A percentile compares a stretch with the other conserved stretches of the same genome.
These are phyloP conservation scores for Andrena minutula DNA, from an alignment of 2,888 invertebrate species.

Conservation along the genomic window DNA sequence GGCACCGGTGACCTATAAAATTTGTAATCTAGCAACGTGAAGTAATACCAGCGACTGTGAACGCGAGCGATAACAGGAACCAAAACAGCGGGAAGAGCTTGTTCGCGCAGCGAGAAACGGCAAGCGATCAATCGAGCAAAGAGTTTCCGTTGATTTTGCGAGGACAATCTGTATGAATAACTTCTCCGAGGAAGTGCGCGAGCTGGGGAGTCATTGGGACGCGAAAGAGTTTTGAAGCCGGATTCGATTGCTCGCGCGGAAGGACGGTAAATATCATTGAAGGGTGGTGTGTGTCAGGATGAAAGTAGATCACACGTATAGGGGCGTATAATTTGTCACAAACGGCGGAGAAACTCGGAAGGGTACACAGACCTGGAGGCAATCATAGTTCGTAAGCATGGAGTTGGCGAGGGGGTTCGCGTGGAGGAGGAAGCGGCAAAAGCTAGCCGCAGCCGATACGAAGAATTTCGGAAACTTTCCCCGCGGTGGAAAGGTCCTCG, in stretches of 20 bases:
- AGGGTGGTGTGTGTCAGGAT: conserved; percentile 14
- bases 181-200: conserved; percentile 1
- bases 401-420: neutral
- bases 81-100: conserved; percentile 5
- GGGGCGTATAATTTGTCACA: conserved; percentile 57
- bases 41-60: conserved; percentile 1
- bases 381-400: conserved; percentile 17
- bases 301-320: conserved; percentile 48
- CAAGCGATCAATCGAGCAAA: conserved; percentile 29
- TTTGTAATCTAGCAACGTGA: neutral
- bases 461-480: conserved; percentile 66
- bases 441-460: conserved; percentile 49
- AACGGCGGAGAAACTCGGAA: conserved; percentile 4
- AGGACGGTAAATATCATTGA: conserved; percentile 50
- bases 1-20: neutral
- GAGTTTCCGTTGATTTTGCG: conserved; percentile 31
- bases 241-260: conserved; percentile 11
- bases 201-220: conserved; percentile 14
- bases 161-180: conserved; percentile 28
- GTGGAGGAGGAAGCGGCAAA: neutral
- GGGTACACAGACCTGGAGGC: conserved; percentile 16
- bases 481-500: conserved; percentile 67
- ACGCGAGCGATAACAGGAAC: conserved; percentile 21
- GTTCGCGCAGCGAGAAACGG: neutral
- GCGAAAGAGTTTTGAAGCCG: conserved; percentile 27